Evolutionary conservation across 2,113 vertebrate species (phyloP), one percentile per base, ranked within the genome.

Genomic region (Shinisaurus crocodilurus): DNA sequence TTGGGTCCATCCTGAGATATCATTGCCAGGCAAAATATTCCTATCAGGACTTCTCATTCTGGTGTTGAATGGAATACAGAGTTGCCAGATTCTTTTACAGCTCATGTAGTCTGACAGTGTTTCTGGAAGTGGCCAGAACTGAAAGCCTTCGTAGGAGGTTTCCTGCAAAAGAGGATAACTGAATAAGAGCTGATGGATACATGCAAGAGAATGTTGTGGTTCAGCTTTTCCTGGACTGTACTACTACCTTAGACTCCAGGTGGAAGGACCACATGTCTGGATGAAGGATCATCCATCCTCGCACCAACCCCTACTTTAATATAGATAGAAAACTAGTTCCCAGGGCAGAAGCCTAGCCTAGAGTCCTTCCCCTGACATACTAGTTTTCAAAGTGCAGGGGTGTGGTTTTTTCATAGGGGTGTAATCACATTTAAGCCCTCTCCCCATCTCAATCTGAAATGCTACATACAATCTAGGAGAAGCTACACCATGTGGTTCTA

Each of bases 1-100:
- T 83, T 88, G 89, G 74, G 40, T 32, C 85, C 85, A 29, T 87
- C 86, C 76, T 89, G 29, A 4, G 82, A 65, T 75, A 67, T 88
- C 90, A 65, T 10, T 32, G 74, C 34, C 75, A 72, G n/a, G 16
- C 27, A 85, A 85, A 69, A 87, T 54, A 84, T 34, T 90, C 63
- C 85, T 45, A 85, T 32, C 32, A 65, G 67, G 9, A 54, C 65
- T 69, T 88, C 79, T 88, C 63, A 18, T 88, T 54, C 77, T 69
- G 43, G 32, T 81, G 27, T 32, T 81, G 77, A 32, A 27, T 74
- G 45, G 65, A 85, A 72, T 72, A 45, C 43, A 81, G 34, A 69
- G 1, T n/a, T 70, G 34, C 63, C 77, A 81, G 63, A 20, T 70
- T 70, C 63, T 54, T 81, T 88, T 88, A 70, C 63, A 70, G 63